Conservation (phyloP, 1,140 invertebrate genomes). For the Portunus trituberculatus region DNA sequence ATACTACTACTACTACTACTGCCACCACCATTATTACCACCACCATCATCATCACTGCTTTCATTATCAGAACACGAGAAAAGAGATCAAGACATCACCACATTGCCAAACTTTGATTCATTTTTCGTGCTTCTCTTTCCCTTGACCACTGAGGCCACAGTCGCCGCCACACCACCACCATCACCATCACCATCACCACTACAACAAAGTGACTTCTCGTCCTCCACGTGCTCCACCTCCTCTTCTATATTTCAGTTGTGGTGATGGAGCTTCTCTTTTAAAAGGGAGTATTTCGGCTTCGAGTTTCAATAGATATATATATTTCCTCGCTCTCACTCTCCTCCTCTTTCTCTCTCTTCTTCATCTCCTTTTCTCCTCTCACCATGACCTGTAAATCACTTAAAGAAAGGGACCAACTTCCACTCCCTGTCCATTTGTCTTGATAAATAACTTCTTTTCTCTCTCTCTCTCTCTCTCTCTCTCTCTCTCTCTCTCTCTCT, state of each 20-base stretch:
- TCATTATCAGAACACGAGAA: background rate
- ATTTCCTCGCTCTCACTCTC: background rate
- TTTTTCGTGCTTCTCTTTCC: background rate
- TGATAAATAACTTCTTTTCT: slow-evolving; percentile 24
- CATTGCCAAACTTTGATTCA: background rate
- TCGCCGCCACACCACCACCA: background rate
- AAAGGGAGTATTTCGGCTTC: background rate
- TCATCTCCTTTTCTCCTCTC: background rate
- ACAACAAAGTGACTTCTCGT: background rate
- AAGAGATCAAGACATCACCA: no score
- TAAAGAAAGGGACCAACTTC: slow-evolving; percentile 12
- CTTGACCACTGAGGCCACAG: background rate
- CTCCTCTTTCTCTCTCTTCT: background rate
- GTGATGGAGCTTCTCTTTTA: background rate
- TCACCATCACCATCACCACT: background rate
- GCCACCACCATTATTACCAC: no score
- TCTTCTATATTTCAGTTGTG: background rate
- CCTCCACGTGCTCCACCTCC: background rate
- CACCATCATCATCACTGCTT: background rate
- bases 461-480: slow-evolving; percentile 17
- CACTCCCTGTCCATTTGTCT: slow-evolving; percentile 20
- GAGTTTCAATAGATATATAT: slow-evolving; percentile 16
- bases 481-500: background rate
- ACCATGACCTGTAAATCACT: slow-evolving; percentile 21
- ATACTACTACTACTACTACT: no score